A percentile compares a stretch with the other conserved stretches of the same genome.
phyloP scores from a whole-genome alignment of 2,888 invertebrate species.

The Isoperla grammatica region DNA sequence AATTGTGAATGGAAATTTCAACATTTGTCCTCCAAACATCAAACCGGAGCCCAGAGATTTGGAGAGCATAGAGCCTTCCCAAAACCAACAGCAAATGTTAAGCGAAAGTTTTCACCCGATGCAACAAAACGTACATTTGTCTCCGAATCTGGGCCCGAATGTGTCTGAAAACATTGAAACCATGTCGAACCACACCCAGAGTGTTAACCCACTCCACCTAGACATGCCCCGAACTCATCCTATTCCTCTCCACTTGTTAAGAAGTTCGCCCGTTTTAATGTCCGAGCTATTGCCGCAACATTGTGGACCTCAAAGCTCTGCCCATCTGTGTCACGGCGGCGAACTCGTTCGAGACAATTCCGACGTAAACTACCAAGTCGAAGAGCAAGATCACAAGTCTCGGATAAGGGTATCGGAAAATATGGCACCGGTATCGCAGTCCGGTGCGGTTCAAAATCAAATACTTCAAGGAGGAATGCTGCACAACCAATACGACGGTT shows the following conservation, averaged over 20 bases:
- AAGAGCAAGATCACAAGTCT: too few species aligned
- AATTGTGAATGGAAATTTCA: neutral
- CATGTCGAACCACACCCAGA: neutral
- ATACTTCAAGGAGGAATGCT: neutral
- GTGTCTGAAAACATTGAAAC: neutral
- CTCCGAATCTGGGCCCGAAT: neutral
- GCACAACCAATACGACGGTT: constrained; percentile 1
- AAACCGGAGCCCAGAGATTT: constrained; percentile 2
- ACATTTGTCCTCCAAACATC: constrained; percentile 1
- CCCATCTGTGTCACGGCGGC: too few species aligned
- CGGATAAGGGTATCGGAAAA: too few species aligned
- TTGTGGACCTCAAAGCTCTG: too few species aligned
- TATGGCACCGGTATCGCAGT: too few species aligned
- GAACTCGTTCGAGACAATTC: too few species aligned
- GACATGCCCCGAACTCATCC: neutral
- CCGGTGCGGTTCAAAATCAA: too few species aligned
- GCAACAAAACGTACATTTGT: constrained; percentile 1
- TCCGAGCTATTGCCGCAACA: neutral
- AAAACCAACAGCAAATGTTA: neutral
- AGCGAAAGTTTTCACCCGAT: neutral
- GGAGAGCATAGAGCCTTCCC: neutral
- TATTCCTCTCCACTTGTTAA: neutral
- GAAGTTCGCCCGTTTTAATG: neutral
- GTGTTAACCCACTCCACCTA: neutral
- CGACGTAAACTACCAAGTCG: too few species aligned